Evolutionary conservation across 2,113 vertebrate genomes (phyloP).

Genomic region (Mormoops blainvillei): DNA sequence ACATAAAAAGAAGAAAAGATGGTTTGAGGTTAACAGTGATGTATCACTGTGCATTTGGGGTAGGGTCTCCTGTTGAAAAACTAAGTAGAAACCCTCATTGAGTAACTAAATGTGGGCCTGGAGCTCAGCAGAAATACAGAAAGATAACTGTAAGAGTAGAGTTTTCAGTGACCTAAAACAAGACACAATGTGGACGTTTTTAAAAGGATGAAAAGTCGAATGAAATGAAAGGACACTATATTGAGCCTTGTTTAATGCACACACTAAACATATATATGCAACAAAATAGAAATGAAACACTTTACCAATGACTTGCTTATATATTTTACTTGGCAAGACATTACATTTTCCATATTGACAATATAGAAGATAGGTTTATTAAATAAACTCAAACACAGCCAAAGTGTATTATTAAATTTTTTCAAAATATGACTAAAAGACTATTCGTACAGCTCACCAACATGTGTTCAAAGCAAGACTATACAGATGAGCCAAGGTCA

Average conservation of each 20-base stretch:
- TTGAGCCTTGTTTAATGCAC: background rate
- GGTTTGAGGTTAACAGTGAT: background rate
- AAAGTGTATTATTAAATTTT: slow-evolving; percentile 37
- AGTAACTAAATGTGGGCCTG: background rate
- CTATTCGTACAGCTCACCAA: background rate
- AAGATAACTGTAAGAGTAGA: background rate
- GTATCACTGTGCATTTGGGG: background rate
- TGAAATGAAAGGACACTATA: background rate
- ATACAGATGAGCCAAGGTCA: background rate
- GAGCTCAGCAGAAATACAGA: background rate
- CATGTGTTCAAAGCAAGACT: background rate
- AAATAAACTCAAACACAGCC: slow-evolving; percentile 45
- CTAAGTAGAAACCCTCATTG: background rate
- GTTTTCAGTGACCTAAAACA: slow-evolving; percentile 19
- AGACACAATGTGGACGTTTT: background rate
- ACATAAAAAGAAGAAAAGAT: background rate
- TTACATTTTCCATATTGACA: slow-evolving; percentile 56
- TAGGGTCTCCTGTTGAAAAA: background rate
- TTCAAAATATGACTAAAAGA: slow-evolving; percentile 39
- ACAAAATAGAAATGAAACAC: slow-evolving; percentile 26
- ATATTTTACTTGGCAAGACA: slow-evolving; percentile 54
- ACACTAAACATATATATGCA: background rate
- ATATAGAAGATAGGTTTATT: slow-evolving; percentile 49
- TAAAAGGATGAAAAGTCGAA: background rate
- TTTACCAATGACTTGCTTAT: background rate